phyloP scores from a whole-genome alignment of 2,888 invertebrate genomes.

The Tachystola acroxantha region DNA sequence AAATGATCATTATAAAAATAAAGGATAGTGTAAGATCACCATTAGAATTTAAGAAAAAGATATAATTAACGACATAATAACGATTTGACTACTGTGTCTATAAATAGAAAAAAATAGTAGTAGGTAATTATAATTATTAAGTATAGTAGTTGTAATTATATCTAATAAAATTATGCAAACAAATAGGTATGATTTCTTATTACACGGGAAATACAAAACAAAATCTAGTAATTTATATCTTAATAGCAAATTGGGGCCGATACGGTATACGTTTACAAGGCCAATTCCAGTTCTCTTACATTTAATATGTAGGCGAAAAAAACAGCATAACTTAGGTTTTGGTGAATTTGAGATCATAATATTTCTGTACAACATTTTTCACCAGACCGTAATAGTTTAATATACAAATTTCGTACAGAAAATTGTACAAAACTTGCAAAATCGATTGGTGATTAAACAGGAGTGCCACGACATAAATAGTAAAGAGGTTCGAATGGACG shows the following conservation, averaged over 20 bases:
- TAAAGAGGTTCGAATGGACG: conserved; percentile 56
- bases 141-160: too few species aligned
- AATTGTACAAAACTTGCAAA: background rate
- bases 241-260: conserved; percentile 6
- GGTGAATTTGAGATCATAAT: background rate
- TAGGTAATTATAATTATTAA: too few species aligned
- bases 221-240: too few species aligned
- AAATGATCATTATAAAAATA: too few species aligned
- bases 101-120: background rate
- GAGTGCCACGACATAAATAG: background rate
- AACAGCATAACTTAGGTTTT: too few species aligned
- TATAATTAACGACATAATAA: too few species aligned
- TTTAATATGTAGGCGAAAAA: background rate
- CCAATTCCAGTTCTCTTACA: background rate
- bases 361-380: background rate
- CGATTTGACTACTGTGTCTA: background rate
- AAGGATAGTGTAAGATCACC: too few species aligned
- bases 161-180: too few species aligned
- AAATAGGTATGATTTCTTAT: too few species aligned
- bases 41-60: too few species aligned
- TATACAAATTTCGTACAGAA: background rate
- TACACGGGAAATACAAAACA: conserved; percentile 9
- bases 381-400: too few species aligned
- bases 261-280: conserved; percentile 1
- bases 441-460: background rate